phyloP scores from a whole-genome alignment of 2,797 vertebrate genomes.

The Sciurus vulgaris region DNA sequence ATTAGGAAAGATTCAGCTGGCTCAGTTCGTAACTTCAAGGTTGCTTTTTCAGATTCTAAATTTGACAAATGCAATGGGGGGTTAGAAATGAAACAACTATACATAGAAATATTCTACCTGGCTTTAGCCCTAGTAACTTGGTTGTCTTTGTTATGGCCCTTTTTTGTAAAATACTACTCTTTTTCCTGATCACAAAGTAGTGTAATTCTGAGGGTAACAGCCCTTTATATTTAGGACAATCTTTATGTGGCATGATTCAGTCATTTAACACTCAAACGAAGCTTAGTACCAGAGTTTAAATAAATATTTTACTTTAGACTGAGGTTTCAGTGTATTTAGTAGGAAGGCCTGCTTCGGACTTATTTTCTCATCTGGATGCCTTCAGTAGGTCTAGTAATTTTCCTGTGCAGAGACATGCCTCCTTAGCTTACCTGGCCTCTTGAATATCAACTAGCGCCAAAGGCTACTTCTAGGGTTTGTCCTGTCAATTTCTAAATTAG shows the following conservation, averaged over 20 bases:
- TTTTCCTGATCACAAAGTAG: constrained; percentile 25
- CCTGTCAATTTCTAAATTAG: constrained; percentile 82
- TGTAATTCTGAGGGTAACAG: constrained; percentile 13
- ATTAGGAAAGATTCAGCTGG: constrained; percentile 28
- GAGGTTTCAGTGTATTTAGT: not conserved
- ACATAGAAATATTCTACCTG: constrained; percentile 7
- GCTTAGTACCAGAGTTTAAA: constrained; percentile 18
- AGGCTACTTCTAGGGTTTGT: constrained; percentile 81
- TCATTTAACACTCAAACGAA: constrained; percentile 56
- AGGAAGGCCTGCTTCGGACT: not conserved
- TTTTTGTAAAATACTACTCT: not conserved
- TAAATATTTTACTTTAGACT: constrained; percentile 49
- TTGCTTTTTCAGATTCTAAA: constrained; percentile 55
- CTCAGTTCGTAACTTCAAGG: constrained; percentile 31
- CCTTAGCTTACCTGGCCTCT: constrained; percentile 71
- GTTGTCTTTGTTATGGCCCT: not conserved
- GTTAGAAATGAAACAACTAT: constrained; percentile 45
- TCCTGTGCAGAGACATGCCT: constrained; percentile 66
- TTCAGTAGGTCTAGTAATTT: constrained; percentile 57
- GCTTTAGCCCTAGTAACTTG: not conserved
- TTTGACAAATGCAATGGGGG: constrained; percentile 41
- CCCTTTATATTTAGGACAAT: constrained; percentile 47
- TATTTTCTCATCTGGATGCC: constrained; percentile 10
- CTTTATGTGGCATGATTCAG: constrained; percentile 20
- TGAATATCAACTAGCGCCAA: constrained; percentile 79